Evolutionary conservation across 2,888 invertebrate genomes (phyloP).

Genomic region (Cantharis lateralis): DNA sequence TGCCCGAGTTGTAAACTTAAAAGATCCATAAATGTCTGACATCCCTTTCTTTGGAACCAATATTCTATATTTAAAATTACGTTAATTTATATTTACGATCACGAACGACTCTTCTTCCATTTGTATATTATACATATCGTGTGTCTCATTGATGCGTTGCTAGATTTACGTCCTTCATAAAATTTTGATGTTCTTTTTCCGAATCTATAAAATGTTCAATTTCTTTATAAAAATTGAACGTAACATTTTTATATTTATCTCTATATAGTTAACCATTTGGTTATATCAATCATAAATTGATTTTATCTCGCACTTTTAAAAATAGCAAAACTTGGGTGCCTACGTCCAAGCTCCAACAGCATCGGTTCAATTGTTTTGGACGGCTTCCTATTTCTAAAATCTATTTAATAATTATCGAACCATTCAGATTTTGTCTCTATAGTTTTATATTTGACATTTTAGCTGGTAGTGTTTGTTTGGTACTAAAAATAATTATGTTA

Average conservation of each 20-base stretch:
- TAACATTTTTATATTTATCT: conserved; percentile 2
- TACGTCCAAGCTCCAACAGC: background rate
- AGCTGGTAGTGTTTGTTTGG: background rate
- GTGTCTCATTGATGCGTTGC: conserved; percentile 43
- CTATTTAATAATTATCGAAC: background rate
- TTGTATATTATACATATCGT: conserved; percentile 44
- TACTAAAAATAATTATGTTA: conserved; percentile 9
- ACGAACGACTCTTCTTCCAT: conserved; percentile 39
- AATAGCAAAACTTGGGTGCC: background rate
- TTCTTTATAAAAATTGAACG: conserved; percentile 7
- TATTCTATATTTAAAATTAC: conserved; percentile 45
- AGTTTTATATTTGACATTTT: background rate
- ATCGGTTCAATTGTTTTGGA: background rate
- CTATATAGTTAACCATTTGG: background rate
- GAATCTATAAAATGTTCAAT: conserved; percentile 26
- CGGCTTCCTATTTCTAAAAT: background rate
- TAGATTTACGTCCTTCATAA: conserved; percentile 43
- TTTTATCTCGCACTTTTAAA: background rate
- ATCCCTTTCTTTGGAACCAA: conserved; percentile 39
- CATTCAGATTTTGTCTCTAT: background rate
- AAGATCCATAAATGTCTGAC: conserved; percentile 32
- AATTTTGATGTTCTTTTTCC: conserved; percentile 25
- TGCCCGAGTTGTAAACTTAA: conserved; percentile 31
- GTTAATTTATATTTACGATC: conserved; percentile 48
- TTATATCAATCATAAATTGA: conserved; percentile 2